These are phyloP conservation scores for Syrmaticus mikado DNA, from an alignment of 2,113 vertebrate species.

Conservation along the genomic window DNA sequence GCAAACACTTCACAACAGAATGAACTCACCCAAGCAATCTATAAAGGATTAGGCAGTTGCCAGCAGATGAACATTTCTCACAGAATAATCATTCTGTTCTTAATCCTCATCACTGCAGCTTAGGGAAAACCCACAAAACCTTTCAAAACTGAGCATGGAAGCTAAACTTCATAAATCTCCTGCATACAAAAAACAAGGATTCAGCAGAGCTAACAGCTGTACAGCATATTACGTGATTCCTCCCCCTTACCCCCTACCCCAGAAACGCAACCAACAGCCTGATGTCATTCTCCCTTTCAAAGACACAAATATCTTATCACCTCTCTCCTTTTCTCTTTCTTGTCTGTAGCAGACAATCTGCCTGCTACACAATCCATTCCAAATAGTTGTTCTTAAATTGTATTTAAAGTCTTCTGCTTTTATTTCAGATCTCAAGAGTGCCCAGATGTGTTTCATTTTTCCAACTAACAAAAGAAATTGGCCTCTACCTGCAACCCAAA, in stretches of 20 bases:
- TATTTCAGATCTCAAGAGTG: not conserved
- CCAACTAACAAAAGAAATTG: not conserved
- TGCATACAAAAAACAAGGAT: not conserved
- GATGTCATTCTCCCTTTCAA: not conserved
- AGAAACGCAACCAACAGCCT: not conserved
- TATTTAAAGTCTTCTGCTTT: not conserved
- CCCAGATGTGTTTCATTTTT: not conserved
- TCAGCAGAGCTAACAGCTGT: not conserved
- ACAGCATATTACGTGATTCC: not conserved
- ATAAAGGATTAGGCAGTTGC: slow-evolving; percentile 21
- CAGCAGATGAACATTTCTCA: slow-evolving; percentile 20
- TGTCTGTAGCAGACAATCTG: not conserved
- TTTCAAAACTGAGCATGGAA: not conserved
- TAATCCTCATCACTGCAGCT: not conserved
- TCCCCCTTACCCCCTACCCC: not conserved
- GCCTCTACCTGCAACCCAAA: not conserved
- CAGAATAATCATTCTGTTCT: not conserved
- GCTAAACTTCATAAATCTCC: not conserved
- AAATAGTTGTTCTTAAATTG: not conserved
- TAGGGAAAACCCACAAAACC: not conserved
- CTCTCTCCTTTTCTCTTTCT: not conserved
- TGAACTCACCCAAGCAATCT: slow-evolving; percentile 37
- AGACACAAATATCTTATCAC: not conserved
- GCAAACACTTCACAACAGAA: slow-evolving; percentile 48
- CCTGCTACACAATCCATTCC: not conserved